These are phyloP conservation scores for Drosophila neutralis DNA, from an alignment of 2,888 invertebrate genomes.

Conservation along the genomic window DNA sequence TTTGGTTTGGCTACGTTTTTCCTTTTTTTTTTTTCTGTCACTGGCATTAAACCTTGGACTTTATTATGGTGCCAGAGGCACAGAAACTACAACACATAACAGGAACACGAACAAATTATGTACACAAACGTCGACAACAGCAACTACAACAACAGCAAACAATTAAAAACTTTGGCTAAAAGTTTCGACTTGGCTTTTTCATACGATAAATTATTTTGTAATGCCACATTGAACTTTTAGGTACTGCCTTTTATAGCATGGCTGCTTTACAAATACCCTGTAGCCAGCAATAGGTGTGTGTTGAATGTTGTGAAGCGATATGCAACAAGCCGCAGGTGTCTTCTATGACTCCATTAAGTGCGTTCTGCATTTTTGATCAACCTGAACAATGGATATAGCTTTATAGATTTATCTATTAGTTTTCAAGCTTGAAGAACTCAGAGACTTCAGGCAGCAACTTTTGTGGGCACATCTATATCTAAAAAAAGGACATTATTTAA, in stretches of 20 bases:
- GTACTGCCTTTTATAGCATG: constrained; percentile 14
- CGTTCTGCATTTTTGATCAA: neutral
- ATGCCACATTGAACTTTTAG: constrained; percentile 50
- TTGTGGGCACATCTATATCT: neutral
- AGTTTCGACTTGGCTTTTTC: constrained; percentile 47
- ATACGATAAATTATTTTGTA: constrained; percentile 61
- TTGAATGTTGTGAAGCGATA: neutral
- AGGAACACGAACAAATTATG: constrained; percentile 9
- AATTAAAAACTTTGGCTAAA: constrained; percentile 73
- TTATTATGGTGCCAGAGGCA: constrained; percentile 37
- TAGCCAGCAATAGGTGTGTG: neutral
- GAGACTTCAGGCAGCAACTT: neutral
- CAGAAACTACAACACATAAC: constrained; percentile 24
- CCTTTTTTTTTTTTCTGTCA: neutral
- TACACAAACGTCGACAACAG: constrained; percentile 9
- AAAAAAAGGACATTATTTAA: neutral
- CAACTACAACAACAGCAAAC: constrained; percentile 37
- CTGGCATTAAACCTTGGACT: constrained; percentile 20
- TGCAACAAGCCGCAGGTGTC: neutral
- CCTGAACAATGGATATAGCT: neutral
- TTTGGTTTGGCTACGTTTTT: constrained; percentile 1
- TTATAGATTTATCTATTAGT: neutral
- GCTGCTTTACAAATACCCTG: constrained; percentile 22
- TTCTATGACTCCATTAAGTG: neutral
- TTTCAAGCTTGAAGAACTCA: neutral